Percentiles rank a stretch among this genome's conserved stretches.
These are phyloP conservation scores for Hypolimnas misippus DNA, from an alignment of 2,888 invertebrate species.

Conservation along the genomic window DNA sequence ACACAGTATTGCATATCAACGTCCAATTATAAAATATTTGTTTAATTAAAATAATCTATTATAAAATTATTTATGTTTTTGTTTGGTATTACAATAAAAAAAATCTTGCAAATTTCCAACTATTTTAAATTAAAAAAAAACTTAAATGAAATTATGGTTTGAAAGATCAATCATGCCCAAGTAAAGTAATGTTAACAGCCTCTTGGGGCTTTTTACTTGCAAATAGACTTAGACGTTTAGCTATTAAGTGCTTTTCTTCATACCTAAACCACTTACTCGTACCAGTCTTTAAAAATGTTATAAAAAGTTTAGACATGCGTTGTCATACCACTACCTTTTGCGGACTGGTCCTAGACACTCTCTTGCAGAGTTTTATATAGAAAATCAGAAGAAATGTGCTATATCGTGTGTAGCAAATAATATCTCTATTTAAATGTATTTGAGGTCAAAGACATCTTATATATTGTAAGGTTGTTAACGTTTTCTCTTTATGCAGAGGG, in stretches of 20 bases:
- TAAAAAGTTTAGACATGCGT: neutral
- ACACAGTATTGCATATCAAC: no score
- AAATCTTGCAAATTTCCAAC: neutral
- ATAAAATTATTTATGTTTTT: no score
- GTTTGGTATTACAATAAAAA: neutral
- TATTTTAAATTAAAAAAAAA: neutral
- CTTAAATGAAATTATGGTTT: constrained; percentile 10
- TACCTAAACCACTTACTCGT: constrained; percentile 6
- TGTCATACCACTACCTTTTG: constrained; percentile 8
- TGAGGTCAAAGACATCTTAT: neutral
- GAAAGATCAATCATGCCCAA: constrained; percentile 17
- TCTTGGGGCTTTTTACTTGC: constrained; percentile 22
- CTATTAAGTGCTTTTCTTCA: constrained; percentile 19
- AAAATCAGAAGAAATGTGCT: neutral
- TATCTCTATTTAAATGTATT: neutral
- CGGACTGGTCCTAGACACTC: constrained; percentile 6
- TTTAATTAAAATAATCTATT: no score
- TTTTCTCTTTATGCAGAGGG: neutral
- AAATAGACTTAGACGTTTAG: constrained; percentile 22
- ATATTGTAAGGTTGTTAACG: neutral
- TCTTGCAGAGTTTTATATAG: neutral
- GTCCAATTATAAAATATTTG: no score
- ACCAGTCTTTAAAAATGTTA: constrained; percentile 6
- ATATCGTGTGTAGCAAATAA: neutral
- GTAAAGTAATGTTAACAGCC: constrained; percentile 5